Percentiles rank a stretch among this genome's conserved stretches.
Conservation (phyloP, 2,113 vertebrate species). For the Pteropus alecto region DNA sequence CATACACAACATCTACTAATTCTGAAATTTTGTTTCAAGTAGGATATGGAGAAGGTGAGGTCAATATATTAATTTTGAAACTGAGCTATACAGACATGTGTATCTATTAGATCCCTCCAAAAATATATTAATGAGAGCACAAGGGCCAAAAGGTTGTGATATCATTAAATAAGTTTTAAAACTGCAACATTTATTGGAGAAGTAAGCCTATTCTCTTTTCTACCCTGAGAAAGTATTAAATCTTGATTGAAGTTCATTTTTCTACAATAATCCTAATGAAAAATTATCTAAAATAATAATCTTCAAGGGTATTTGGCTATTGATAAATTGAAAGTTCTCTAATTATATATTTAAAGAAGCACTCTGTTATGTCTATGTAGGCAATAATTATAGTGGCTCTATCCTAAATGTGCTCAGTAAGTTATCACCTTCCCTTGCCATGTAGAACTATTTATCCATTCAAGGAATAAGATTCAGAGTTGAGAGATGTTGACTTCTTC, state of each 20-base stretch:
- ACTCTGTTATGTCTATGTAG: neutral
- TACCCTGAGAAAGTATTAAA: neutral
- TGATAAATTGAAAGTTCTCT: neutral
- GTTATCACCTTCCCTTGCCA: neutral
- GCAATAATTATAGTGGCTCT: neutral
- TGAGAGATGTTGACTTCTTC: neutral
- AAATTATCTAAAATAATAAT: neutral
- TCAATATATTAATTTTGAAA: neutral
- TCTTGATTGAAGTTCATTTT: neutral
- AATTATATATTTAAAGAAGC: neutral
- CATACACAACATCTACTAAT: neutral
- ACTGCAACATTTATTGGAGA: neutral
- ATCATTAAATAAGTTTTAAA: neutral
- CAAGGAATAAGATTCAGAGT: neutral
- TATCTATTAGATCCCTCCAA: neutral
- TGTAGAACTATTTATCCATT: neutral
- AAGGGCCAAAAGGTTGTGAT: neutral
- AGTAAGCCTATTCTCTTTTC: neutral
- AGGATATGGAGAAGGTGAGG: neutral
- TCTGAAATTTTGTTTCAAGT: neutral
- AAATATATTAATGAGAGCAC: neutral
- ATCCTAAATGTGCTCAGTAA: neutral
- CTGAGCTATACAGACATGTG: neutral
- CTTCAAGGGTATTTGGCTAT: neutral
- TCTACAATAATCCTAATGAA: neutral